Evolutionary conservation across 2,113 vertebrate species (phyloP), one percentile per base, ranked within the genome.

Genomic region (Stigmatopora nigra): DNA sequence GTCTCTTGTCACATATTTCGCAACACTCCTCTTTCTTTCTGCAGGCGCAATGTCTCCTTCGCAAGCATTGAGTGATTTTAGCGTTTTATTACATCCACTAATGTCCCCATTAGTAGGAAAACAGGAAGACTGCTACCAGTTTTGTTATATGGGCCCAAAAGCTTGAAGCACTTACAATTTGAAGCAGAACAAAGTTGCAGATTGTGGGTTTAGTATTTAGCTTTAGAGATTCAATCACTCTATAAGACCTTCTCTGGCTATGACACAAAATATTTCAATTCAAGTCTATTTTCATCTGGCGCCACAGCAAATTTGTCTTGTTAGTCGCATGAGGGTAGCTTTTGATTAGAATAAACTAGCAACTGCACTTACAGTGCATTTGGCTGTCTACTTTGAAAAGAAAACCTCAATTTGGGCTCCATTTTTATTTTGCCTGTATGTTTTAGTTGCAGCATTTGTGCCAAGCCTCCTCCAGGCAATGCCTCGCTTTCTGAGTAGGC

Each of bases 1-100:
- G 36, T 65, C 35, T 57, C 20, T 36, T 47, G 67, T 64, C 65
- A 75, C 61, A 58, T 44, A 20, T 70, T 69, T 80, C 74, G 69
- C 38, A 71, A 61, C 20, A 46, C 19, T n/a, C n/a, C n/a, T n/a
- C n/a, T 58, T 12, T 61, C 49, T 67, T 75, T 76, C 53, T 47
- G 13, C 0, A 13, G 5, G 59, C 55, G 41, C 38, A 46, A 64
- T 62, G 49, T 55, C 31, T 45, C 19, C 44, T 52, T 31, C 52
- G 51, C 3, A 75, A 44, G 36, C n/a, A 14, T 44, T 60, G 58
- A 60, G 58, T 60, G 36, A 60, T 15, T 48, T 58, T 17, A 44
- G 16, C 41, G 41, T 44, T 60, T 60, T 41, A 41, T 41, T 20
- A 20, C 35, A 5, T 13, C 9, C 15, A 35, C 13, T 16, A 22